These are phyloP conservation scores for Tachypleus tridentatus DNA, from an alignment of 1,140 invertebrate species.

Conservation along the genomic window DNA sequence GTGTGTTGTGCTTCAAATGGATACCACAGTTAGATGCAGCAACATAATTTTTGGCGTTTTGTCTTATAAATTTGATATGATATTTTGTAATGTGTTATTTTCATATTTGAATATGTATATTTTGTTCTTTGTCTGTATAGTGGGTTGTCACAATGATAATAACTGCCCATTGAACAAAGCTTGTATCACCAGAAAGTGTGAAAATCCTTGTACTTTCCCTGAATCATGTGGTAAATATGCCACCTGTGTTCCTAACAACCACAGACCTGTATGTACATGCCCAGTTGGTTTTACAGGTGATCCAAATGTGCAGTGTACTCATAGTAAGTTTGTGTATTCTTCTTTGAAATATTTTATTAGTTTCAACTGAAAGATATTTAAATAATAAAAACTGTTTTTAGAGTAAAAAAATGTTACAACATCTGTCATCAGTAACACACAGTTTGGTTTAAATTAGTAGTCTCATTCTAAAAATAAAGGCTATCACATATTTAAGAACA, in stretches of 20 bases:
- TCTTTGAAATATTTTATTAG: too few species aligned
- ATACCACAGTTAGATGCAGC: too few species aligned
- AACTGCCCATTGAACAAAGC: slow-evolving; percentile 73
- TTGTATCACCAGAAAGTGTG: slow-evolving; percentile 72
- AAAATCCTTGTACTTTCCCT: slow-evolving; percentile 61
- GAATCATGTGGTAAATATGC: slow-evolving; percentile 73
- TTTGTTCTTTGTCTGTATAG: neutral
- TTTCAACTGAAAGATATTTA: too few species aligned
- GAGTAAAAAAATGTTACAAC: slow-evolving; percentile 60
- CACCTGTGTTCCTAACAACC: slow-evolving; percentile 57
- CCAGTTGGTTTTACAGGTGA: slow-evolving; percentile 58
- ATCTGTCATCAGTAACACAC: slow-evolving; percentile 82
- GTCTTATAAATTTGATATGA: too few species aligned
- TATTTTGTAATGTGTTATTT: too few species aligned
- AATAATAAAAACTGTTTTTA: neutral
- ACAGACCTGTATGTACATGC: slow-evolving; percentile 63
- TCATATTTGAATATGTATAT: too few species aligned
- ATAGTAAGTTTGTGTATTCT: slow-evolving; percentile 15
- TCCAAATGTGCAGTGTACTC: slow-evolving; percentile 67
- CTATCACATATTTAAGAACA: too few species aligned
- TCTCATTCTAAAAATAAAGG: slow-evolving; percentile 5
- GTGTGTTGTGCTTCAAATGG: too few species aligned
- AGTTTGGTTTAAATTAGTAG: slow-evolving; percentile 53
- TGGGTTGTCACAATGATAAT: slow-evolving; percentile 72
- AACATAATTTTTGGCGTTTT: too few species aligned